Percentiles rank a stretch among this genome's conserved stretches.
Evolutionary conservation across 2,888 invertebrate species (phyloP).

Genomic region (Luffia ferchaultella): DNA sequence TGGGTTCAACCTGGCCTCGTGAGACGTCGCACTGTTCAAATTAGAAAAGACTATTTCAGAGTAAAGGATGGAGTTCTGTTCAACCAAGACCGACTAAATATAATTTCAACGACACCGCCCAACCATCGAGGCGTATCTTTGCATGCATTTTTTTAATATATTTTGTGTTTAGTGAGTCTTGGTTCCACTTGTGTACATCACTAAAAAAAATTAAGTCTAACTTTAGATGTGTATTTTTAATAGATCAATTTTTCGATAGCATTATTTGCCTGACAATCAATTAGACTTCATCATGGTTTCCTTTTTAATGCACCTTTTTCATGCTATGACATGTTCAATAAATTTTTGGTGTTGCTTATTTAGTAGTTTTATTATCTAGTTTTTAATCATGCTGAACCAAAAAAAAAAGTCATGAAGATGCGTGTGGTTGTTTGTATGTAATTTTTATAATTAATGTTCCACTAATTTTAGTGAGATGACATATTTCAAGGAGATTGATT

Average conservation of each 20-base stretch:
- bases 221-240: neutral
- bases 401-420: too few species aligned
- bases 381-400: too few species aligned
- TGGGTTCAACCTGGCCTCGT: conserved; percentile 51
- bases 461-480: too few species aligned
- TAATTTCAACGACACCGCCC: conserved; percentile 31
- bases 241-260: neutral
- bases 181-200: conserved; percentile 39
- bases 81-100: conserved; percentile 68
- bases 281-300: neutral
- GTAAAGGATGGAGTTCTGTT: conserved; percentile 65
- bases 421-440: too few species aligned
- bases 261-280: neutral
- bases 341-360: conserved; percentile 36
- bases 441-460: too few species aligned
- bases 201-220: neutral
- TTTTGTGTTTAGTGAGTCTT: conserved; percentile 67
- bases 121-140: conserved; percentile 27
- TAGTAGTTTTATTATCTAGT: conserved; percentile 12
- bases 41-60: conserved; percentile 61
- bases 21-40: conserved; percentile 58
- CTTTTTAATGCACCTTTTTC: neutral
- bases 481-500: too few species aligned
- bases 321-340: conserved; percentile 1
- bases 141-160: neutral